These are phyloP conservation scores for Agapornis roseicollis DNA, from an alignment of 2,113 vertebrate genomes.

Conservation along the genomic window DNA sequence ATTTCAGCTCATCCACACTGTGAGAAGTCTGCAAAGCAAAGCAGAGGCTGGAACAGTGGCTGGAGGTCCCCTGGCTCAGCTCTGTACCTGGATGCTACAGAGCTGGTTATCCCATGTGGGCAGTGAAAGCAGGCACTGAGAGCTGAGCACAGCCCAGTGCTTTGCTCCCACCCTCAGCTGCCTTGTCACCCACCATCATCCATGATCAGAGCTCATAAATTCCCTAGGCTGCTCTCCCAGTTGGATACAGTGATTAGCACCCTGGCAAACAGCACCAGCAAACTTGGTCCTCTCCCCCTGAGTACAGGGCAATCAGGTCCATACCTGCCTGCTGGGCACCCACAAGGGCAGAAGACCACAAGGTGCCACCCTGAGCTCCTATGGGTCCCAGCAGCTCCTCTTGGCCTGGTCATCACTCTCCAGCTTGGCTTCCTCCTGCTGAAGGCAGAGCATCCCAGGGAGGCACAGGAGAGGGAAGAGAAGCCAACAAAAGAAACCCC, in stretches of 20 bases:
- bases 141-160: neutral
- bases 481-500: neutral
- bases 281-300: neutral
- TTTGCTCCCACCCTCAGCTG: neutral
- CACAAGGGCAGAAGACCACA: neutral
- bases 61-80: neutral
- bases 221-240: neutral
- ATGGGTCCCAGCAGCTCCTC: neutral
- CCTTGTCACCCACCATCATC: neutral
- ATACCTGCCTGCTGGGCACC: neutral
- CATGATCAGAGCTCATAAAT: neutral
- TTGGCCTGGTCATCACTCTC: neutral
- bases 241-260: neutral
- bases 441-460: neutral
- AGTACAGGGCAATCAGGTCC: fast-evolving
- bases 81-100: neutral
- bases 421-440: neutral
- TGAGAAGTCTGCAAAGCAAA: neutral
- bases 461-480: neutral
- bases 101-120: neutral
- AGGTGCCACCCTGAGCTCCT: neutral
- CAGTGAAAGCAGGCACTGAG: neutral
- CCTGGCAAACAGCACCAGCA: neutral
- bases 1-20: neutral
- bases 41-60: neutral